Conservation (phyloP, 2,888 invertebrate genomes). For the Heteromyza rotundicornis region DNA sequence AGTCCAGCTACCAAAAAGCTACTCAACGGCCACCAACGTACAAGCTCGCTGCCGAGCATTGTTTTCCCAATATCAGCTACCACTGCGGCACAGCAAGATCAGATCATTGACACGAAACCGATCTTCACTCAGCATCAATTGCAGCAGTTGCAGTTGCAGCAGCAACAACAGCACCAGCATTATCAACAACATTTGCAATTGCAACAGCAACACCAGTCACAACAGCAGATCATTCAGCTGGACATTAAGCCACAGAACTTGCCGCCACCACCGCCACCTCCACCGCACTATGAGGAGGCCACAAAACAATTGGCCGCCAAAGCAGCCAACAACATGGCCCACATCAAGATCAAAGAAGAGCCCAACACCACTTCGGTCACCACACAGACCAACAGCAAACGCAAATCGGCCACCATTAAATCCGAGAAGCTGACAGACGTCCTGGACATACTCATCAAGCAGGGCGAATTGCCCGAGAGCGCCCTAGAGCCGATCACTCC, state of each 20-base stretch:
- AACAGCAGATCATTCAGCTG: slow-evolving; percentile 49
- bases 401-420: slow-evolving; percentile 46
- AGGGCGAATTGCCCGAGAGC: slow-evolving; percentile 89
- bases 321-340: slow-evolving; percentile 42
- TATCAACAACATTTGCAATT: slow-evolving; percentile 41
- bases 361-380: slow-evolving; percentile 23
- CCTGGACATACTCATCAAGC: slow-evolving; percentile 89
- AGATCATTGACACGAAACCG: slow-evolving; percentile 30
- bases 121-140: slow-evolving; percentile 39
- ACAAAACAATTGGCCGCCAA: slow-evolving; percentile 65
- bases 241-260: slow-evolving; percentile 62
- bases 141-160: slow-evolving; percentile 43
- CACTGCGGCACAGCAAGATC: slow-evolving; percentile 43
- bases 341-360: slow-evolving; percentile 53
- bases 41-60: slow-evolving; percentile 69
- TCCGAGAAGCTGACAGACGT: slow-evolving; percentile 71
- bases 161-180: slow-evolving; percentile 44
- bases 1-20: slow-evolving; percentile 58
- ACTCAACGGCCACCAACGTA: slow-evolving; percentile 65
- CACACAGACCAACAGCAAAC: slow-evolving; percentile 24
- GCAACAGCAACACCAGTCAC: slow-evolving; percentile 41
- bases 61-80: slow-evolving; percentile 60
- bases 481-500: slow-evolving; percentile 66
- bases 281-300: slow-evolving; percentile 77
- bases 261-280: slow-evolving; percentile 68